Evolutionary conservation across 2,797 vertebrate genomes (phyloP).

Genomic region (Coregonus sp.): DNA sequence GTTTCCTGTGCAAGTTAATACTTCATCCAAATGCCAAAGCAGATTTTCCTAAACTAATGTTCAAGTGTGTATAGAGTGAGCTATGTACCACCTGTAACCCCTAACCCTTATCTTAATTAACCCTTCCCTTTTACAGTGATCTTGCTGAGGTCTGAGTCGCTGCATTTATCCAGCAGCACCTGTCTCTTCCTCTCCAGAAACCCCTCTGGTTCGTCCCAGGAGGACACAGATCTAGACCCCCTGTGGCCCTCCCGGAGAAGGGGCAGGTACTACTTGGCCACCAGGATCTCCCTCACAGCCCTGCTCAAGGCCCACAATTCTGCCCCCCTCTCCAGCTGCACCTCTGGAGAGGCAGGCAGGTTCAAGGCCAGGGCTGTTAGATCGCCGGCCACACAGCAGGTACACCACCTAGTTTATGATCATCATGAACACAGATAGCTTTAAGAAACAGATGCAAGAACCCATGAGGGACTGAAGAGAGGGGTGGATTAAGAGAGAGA

Average conservation of each 20-base stretch:
- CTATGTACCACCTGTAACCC: background rate
- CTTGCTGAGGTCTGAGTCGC: slow-evolving; percentile 79
- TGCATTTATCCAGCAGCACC: slow-evolving; percentile 70
- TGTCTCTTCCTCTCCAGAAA: slow-evolving; percentile 71
- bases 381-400: slow-evolving; percentile 72
- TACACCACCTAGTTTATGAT: slow-evolving; percentile 52
- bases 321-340: slow-evolving; percentile 70
- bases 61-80: background rate
- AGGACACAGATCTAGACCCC: slow-evolving; percentile 56
- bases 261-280: slow-evolving; percentile 67
- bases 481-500: background rate
- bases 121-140: slow-evolving; percentile 51
- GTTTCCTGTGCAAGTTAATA: background rate
- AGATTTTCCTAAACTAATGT: too few species aligned
- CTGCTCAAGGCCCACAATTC: slow-evolving; percentile 58
- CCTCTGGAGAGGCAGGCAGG: slow-evolving; percentile 58
- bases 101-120: slow-evolving; percentile 8
- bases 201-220: slow-evolving; percentile 65
- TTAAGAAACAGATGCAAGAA: background rate
- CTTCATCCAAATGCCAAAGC: background rate
- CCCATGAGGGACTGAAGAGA: background rate
- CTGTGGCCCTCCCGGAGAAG: slow-evolving; percentile 55
- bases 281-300: slow-evolving; percentile 71
- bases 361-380: slow-evolving; percentile 74
- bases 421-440: background rate